These are phyloP conservation scores for Napeogenes sylphis DNA, from an alignment of 2,888 invertebrate species.

Conservation along the genomic window DNA sequence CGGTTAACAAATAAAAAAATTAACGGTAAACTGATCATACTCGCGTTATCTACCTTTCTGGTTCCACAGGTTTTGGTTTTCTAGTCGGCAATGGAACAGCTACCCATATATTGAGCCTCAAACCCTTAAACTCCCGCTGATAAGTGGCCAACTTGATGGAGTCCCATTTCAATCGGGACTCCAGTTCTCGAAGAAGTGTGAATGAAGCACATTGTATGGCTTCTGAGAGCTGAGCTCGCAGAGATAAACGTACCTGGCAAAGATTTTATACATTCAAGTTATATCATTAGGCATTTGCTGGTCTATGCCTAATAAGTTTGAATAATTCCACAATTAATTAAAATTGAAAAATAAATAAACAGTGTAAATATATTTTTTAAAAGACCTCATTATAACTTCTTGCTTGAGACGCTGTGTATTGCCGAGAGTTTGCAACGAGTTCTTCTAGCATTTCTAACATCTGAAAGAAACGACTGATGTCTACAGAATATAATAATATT, in stretches of 20 bases:
- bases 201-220: conserved; percentile 68
- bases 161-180: conserved; percentile 49
- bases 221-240: conserved; percentile 55
- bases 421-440: conserved; percentile 62
- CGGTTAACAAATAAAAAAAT: neutral
- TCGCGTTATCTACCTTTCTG: conserved; percentile 45
- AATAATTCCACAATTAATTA: too few relatives aligned
- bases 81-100: conserved; percentile 63
- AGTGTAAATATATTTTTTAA: neutral
- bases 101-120: conserved; percentile 61
- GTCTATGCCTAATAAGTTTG: too few relatives aligned
- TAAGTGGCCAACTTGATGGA: conserved; percentile 59
- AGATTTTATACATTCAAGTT: too few relatives aligned
- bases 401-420: conserved; percentile 51
- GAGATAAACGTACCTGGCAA: conserved; percentile 51
- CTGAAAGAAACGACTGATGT: conserved; percentile 48
- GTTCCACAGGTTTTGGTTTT: conserved; percentile 53
- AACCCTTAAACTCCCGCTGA: conserved; percentile 55
- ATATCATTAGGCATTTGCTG: too few relatives aligned
- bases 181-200: conserved; percentile 58
- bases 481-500: neutral
- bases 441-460: conserved; percentile 73
- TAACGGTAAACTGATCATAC: neutral
- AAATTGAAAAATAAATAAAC: too few relatives aligned
- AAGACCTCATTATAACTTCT: conserved; percentile 68